Evolutionary conservation across 2,113 vertebrate species (phyloP).

Genomic region (Sisor rabdophorus): DNA sequence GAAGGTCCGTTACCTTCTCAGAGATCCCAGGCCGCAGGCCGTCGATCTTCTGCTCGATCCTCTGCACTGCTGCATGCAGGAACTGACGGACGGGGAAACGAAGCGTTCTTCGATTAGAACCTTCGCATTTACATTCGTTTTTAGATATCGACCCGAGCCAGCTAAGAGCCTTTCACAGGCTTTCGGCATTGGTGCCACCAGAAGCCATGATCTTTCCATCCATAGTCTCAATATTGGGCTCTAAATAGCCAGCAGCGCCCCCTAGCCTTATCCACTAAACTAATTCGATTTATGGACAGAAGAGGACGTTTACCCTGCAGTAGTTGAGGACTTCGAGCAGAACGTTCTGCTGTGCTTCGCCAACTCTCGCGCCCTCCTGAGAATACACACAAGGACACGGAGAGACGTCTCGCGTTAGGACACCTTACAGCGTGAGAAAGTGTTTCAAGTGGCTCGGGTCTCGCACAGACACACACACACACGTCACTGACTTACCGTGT

Average conservation of each 20-base stretch:
- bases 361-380: slow-evolving; percentile 7
- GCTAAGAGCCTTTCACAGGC: too few relatives aligned
- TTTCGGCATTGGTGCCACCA: too few relatives aligned
- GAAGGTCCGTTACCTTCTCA: slow-evolving; percentile 17
- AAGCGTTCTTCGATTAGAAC: background rate
- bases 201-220: too few relatives aligned
- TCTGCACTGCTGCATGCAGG: slow-evolving; percentile 42
- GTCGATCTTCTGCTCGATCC: slow-evolving; percentile 49
- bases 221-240: too few relatives aligned
- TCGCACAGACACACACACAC: too few relatives aligned
- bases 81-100: slow-evolving; percentile 15
- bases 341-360: slow-evolving; percentile 21
- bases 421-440: background rate
- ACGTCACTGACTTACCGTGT: slow-evolving; percentile 13
- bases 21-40: slow-evolving; percentile 15
- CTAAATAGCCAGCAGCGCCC: too few relatives aligned
- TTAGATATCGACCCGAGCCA: too few relatives aligned
- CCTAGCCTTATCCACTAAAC: too few relatives aligned
- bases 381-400: background rate
- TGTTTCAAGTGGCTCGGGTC: background rate
- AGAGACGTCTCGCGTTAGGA: background rate
- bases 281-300: background rate
- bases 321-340: slow-evolving; percentile 41
- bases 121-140: too few relatives aligned
- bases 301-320: slow-evolving; percentile 40